Evolutionary conservation across 2,888 invertebrate genomes (phyloP), one percentile per base, ranked within the genome.

Genomic region (Agonopterix subpropinquella): DNA sequence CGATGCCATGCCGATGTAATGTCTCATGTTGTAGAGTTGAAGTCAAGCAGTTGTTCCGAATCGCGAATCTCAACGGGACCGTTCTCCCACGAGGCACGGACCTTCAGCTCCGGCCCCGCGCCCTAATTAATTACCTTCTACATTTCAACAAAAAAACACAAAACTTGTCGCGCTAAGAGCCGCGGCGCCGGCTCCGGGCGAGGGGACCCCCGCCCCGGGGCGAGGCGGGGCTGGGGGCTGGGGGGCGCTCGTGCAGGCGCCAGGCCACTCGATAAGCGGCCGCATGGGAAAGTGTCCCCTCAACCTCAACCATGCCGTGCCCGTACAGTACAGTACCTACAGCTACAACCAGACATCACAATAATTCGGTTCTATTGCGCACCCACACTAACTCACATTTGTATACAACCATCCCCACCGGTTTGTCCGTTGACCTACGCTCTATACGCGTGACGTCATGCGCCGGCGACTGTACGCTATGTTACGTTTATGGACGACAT

Each of bases 51-150:
- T 28, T 28, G 41, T 11, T 11, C n/a, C 41, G 5, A 11, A 36
- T 5, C 11, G 37, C 13, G 11, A 18, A 28, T 43, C 43, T 11
- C 37, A 43, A 42, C 44, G 49, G 13, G 48, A 41, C 10, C 13
- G 41, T 45, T 43, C 45, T 45, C 49, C 52, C 47, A 48, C 28
- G 28, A 28, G 28, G 28, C 28, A 28, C 28, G 28, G 28, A 28
- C 28, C 28, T 18, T 39, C 39, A n/a, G 39, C 48, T 54, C 13
- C 53, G 53, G 53, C 36, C 47, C 67, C 57, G 69, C 68, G 77
- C 64, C 68, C 80, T 80, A 83, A 85, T 85, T 85, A 85, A 85
- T 85, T 83, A 83, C 82, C 75, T 69, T 74, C 66, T 56, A 69
- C 69, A 73, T 63, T 53, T 61, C 58, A 73, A 70, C 79, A 81